These are phyloP conservation scores for Chromobotia macracanthus DNA, from an alignment of 2,797 vertebrate genomes.

Conservation along the genomic window DNA sequence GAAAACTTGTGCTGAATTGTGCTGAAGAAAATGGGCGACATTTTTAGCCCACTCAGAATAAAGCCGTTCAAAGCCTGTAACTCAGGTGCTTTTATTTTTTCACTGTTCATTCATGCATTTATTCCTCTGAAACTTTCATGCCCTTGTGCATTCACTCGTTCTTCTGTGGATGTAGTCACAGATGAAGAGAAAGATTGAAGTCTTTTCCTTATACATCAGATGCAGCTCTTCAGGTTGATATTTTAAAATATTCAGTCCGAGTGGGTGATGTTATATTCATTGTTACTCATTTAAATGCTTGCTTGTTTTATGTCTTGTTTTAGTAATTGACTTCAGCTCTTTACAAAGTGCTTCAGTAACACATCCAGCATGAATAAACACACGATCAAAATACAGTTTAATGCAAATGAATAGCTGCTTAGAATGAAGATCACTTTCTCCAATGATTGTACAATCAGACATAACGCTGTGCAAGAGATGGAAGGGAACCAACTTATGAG, in stretches of 20 bases:
- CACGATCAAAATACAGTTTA: slow-evolving; percentile 31
- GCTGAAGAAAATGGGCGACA: slow-evolving; percentile 4
- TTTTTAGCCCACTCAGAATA: slow-evolving; percentile 9
- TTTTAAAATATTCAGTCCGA: no score
- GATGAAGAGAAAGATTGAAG: background rate
- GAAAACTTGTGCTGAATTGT: no score
- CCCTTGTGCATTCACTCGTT: no score
- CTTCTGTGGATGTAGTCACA: no score
- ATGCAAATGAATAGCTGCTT: slow-evolving; percentile 34
- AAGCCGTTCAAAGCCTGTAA: slow-evolving; percentile 11
- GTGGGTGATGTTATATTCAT: no score
- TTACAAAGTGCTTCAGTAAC: slow-evolving; percentile 27
- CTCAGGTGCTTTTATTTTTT: slow-evolving; percentile 7
- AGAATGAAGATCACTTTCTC: slow-evolving; percentile 20
- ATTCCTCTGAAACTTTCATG: no score
- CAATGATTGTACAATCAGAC: no score
- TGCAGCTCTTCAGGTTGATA: no score
- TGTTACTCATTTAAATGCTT: no score
- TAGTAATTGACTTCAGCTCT: slow-evolving; percentile 34
- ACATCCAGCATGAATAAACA: slow-evolving; percentile 32
- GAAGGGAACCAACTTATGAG: background rate
- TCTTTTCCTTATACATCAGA: background rate
- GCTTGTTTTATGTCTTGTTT: slow-evolving; percentile 49
- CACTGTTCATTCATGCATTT: background rate
- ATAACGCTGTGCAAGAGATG: background rate